A percentile compares a stretch with the other conserved stretches of the same genome.
Evolutionary conservation across 2,113 vertebrate genomes (phyloP).

Genomic region (Actinemys pallida): DNA sequence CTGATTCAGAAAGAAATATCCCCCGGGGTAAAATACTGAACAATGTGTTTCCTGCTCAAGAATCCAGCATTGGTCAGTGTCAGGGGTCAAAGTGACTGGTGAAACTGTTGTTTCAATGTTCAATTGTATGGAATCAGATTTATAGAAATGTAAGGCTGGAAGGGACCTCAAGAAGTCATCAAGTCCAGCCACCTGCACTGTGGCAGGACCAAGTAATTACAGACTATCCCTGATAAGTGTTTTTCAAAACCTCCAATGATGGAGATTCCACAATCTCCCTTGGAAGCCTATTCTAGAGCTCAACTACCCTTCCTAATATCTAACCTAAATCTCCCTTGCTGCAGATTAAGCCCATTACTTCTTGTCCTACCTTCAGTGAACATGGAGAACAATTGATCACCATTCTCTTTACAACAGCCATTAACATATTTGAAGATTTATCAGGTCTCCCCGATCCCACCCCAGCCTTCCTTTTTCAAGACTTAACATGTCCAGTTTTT

Average conservation of each 20-base stretch:
- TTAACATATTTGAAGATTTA: background rate
- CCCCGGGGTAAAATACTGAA: background rate
- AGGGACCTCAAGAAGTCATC: background rate
- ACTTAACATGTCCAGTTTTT: background rate
- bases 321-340: background rate
- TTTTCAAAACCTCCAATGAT: no score
- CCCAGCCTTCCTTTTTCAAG: background rate
- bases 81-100: background rate
- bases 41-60: background rate
- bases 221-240: background rate
- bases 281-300: background rate
- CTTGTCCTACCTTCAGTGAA: background rate
- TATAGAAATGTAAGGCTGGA: background rate
- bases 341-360: background rate
- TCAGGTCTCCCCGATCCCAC: background rate
- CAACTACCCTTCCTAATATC: background rate
- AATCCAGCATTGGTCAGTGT: background rate
- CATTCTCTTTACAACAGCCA: background rate
- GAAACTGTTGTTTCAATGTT: background rate
- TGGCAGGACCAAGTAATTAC: background rate
- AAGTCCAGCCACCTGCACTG: background rate
- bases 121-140: background rate
- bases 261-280: no score
- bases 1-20: background rate
- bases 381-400: background rate